phyloP scores from a whole-genome alignment of 2,113 vertebrate genomes.

The Pavo muticus region DNA sequence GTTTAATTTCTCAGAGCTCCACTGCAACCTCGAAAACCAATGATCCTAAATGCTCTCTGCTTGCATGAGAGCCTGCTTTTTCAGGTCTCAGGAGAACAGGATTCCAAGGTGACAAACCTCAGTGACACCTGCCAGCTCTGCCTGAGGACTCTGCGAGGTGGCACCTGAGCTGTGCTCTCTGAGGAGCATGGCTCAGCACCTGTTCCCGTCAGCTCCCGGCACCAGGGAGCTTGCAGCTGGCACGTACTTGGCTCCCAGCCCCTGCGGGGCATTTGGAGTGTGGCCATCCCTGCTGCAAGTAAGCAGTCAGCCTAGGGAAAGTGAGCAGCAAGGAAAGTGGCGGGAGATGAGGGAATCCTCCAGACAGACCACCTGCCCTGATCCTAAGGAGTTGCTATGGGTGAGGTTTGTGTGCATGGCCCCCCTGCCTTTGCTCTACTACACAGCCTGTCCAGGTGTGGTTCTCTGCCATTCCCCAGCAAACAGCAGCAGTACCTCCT shows the following conservation, averaged over 20 bases:
- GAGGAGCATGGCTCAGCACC: not conserved
- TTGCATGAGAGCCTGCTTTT: not conserved
- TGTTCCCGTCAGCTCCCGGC: not conserved
- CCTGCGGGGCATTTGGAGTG: not conserved
- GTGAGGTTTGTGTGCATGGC: accelerated
- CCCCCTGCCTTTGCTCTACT: not conserved
- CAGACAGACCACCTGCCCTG: not conserved
- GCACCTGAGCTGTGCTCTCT: not conserved
- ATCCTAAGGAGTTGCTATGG: not conserved
- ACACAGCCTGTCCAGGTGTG: not conserved
- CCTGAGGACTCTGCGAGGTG: not conserved
- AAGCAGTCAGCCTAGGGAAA: not conserved
- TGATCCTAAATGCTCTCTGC: not conserved
- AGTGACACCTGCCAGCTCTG: not conserved
- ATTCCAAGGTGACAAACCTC: not conserved
- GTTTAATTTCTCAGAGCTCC: not conserved
- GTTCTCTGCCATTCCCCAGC: not conserved
- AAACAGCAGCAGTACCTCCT: not conserved
- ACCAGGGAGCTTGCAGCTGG: not conserved
- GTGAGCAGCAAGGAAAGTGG: accelerated
- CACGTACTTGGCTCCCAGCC: accelerated
- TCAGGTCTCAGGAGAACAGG: not conserved
- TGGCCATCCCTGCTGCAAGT: not conserved
- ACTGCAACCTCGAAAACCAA: not conserved
- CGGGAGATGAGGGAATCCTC: accelerated